Evolutionary conservation across 1,140 invertebrate species (phyloP), one percentile per base, ranked within the genome.

Genomic region (Hypothenemus hampei): DNA sequence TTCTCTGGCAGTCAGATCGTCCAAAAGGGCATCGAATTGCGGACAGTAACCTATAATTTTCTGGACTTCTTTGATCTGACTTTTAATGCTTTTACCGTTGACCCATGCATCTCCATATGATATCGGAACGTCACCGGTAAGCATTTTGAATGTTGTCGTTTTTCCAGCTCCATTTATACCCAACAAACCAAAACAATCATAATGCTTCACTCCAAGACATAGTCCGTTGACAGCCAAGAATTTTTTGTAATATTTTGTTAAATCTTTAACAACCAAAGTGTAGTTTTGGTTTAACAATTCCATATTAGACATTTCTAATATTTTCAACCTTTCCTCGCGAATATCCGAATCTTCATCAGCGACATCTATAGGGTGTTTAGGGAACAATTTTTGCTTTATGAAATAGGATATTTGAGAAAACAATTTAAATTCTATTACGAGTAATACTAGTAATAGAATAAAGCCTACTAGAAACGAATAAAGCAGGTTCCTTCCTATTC

Each of bases 121-220:
- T 7, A 82, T 80, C 16, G 65, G 71, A 13, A 82, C 75, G 67
- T 90, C 87, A 11, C 93, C 93, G 1, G 91, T 94, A 51, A 93
- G 72, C 87, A 93, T 92, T 69, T 87, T 86, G 66, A 94, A 94
- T 1, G 87, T 91, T 3, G 87, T 87, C 2, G 91, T 92, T 74
- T 91, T 87, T 47, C 78, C 78, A 18, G 70, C 70, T 15, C 89
- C 90, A 71, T 93, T 93, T 3, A 89, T 79, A 7, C 93, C 93
- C 20, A 97, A 74, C 26, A 97, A 72, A 1, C 93, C 93, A 71
- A 96, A 96, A 67, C 91, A 95, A 75, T 96, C 87, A 65, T 65
- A 68, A 24, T 69, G 56, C 11, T 77, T 74, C 3, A 77, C 68
- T 24, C 73, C 80, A 48, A 91, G 78, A 65, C 80, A 84, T 0